phyloP scores from a whole-genome alignment of 2,888 invertebrate species.

The Liopterus haemorrhoidalis region DNA sequence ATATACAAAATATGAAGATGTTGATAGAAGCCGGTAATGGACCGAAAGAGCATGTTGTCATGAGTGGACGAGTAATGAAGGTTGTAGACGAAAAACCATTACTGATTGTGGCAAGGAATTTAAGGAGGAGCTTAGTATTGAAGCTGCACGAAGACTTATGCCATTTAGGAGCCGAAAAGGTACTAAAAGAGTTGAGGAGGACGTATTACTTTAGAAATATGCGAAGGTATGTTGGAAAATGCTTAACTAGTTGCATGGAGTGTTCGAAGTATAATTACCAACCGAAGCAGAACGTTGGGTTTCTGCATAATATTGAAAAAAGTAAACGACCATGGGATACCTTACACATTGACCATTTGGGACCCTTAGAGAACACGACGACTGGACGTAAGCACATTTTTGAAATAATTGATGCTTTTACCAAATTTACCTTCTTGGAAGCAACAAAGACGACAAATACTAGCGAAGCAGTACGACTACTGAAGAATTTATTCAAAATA shows the following conservation, averaged over 20 bases:
- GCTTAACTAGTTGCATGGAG: constrained; percentile 19
- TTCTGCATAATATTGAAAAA: constrained; percentile 28
- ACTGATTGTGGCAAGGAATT: too few relatives aligned
- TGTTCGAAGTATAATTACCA: constrained; percentile 28
- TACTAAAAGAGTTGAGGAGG: constrained; percentile 5
- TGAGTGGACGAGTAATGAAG: not conserved
- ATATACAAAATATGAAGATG: too few relatives aligned
- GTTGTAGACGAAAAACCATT: too few relatives aligned
- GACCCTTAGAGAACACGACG: too few relatives aligned
- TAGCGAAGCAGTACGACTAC: not conserved
- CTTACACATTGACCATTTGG: constrained; percentile 31
- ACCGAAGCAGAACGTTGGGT: constrained; percentile 28
- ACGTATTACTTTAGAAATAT: constrained; percentile 16
- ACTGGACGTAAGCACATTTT: too few relatives aligned
- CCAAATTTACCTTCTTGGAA: constrained; percentile 7
- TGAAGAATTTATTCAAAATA: constrained; percentile 8
- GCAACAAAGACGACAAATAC: constrained; percentile 6
- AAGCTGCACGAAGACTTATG: too few relatives aligned
- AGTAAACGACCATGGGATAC: constrained; percentile 28
- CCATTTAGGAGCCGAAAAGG: too few relatives aligned
- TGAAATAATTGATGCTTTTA: constrained; percentile 5
- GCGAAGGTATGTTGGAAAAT: constrained; percentile 6
- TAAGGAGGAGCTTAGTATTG: not conserved
- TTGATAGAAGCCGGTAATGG: too few relatives aligned
- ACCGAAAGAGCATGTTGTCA: not conserved